Evolutionary conservation across 2,113 vertebrate genomes (phyloP), one percentile per base, ranked within the genome.

Genomic region (Astur gentilis): DNA sequence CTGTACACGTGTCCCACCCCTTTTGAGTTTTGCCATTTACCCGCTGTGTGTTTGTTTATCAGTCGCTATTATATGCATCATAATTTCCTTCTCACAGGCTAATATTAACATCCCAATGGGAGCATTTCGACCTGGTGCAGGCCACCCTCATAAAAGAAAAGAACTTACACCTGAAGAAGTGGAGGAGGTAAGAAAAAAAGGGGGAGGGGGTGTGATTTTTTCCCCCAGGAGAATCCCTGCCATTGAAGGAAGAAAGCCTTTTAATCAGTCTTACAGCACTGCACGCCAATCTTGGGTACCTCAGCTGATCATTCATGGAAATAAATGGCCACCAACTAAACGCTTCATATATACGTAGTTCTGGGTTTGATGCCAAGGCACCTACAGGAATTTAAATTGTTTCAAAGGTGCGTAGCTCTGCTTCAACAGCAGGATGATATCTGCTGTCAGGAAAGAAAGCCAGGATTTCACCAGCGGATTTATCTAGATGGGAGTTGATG

Each of bases 91-190:
- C 91, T 96, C 89, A 73, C 98, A 99, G 99, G 99, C 99, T 97
- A 99, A 99, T 98, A 98, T 99, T 97, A 99, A 99, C 98, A 99
- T 99, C 98, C 99, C 99, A 81, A 99, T 99, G 99, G 99, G 99
- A 98, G 99, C 98, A 96, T 98, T 99, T 97, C 99, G 99, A 97
- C 99, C 99, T 87, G 99, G 99, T 97, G 99, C 99, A 54, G 99
- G 99, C 87, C 99, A 99, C 97, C 99, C 99, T 97, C 98, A 99
- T 36, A 99, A 98, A 98, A 99, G 98, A 98, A 99, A 99, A 99
- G 99, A 99, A 96, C 95, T 98, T 92, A 97, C 98, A 96, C 97
- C 96, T 64, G 99, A 99, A 89, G 99, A 99, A 92, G 96, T 87
- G 69, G 98, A 99, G 25, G 99, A 99, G 99, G 99, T 99, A 93